These are phyloP conservation scores for Zapus hudsonius DNA, from an alignment of 2,113 vertebrate species.

Conservation along the genomic window DNA sequence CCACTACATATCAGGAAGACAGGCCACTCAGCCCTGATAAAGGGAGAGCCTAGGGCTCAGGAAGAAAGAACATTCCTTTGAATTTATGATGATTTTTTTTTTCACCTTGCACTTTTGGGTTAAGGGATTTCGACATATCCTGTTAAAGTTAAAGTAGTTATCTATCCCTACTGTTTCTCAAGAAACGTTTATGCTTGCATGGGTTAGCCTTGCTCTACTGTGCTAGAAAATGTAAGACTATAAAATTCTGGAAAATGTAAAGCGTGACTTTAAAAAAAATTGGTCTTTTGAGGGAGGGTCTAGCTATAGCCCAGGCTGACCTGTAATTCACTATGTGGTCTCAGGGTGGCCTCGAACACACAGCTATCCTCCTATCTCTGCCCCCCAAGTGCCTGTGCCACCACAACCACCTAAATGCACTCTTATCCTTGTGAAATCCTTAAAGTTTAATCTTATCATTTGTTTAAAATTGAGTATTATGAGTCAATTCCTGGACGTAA, in stretches of 20 bases:
- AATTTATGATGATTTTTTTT: neutral
- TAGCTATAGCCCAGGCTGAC: too few species aligned
- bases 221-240: slow-evolving; percentile 24
- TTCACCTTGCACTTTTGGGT: neutral
- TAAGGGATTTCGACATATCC: neutral
- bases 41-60: neutral
- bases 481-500: slow-evolving; percentile 35
- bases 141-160: slow-evolving; percentile 25
- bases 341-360: too few species aligned
- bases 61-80: slow-evolving; percentile 6
- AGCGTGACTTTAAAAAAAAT: too few species aligned
- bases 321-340: too few species aligned
- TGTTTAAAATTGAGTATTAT: slow-evolving; percentile 45
- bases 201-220: neutral
- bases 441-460: slow-evolving; percentile 15
- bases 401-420: too few species aligned
- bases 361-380: too few species aligned
- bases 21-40: neutral
- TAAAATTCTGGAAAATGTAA: slow-evolving; percentile 47
- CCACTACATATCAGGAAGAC: slow-evolving; percentile 20
- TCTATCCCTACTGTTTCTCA: slow-evolving; percentile 8
- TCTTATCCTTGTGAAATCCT: slow-evolving; percentile 27
- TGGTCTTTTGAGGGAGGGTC: too few species aligned
- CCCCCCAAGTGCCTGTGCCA: too few species aligned
- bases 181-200: neutral